A percentile compares a stretch with the other conserved stretches of the same genome.
Conservation (phyloP, 2,113 vertebrate genomes). For the Zosterops borbonicus region DNA sequence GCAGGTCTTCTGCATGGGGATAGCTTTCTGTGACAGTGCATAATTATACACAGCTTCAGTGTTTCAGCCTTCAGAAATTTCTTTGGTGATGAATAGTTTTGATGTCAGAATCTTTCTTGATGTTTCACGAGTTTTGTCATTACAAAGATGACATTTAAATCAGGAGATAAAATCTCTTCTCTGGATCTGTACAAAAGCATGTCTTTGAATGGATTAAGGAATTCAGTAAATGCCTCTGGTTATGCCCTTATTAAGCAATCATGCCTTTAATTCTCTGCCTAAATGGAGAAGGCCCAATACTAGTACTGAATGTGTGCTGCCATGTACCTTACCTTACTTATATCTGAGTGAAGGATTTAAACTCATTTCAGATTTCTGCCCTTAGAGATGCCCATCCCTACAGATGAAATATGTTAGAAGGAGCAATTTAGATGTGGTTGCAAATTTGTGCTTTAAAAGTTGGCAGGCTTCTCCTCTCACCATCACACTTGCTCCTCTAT, state of each 20-base stretch:
- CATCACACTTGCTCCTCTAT: not conserved
- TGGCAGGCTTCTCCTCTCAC: not conserved
- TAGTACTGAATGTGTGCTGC: not conserved
- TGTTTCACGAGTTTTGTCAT: slow-evolving; percentile 28
- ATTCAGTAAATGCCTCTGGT: not conserved
- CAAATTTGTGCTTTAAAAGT: not conserved
- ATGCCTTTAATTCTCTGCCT: not conserved
- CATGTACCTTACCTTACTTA: not conserved
- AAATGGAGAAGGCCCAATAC: not conserved
- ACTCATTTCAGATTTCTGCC: not conserved
- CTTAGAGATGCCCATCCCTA: not conserved
- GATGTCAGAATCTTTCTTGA: slow-evolving; percentile 66
- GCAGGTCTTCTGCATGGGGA: not conserved
- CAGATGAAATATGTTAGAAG: not conserved
- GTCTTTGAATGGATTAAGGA: slow-evolving; percentile 25
- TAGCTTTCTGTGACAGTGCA: not conserved
- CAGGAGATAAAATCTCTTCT: not conserved
- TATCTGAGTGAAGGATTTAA: not conserved
- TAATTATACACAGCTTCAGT: slow-evolving; percentile 45
- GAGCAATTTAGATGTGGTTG: not conserved
- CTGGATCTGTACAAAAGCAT: not conserved
- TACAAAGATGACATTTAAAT: not conserved
- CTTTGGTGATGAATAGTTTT: slow-evolving; percentile 57
- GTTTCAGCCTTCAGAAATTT: slow-evolving; percentile 56
- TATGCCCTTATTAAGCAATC: not conserved